Conservation (phyloP, 2,113 vertebrate species). For the Trogon melanurus region DNA sequence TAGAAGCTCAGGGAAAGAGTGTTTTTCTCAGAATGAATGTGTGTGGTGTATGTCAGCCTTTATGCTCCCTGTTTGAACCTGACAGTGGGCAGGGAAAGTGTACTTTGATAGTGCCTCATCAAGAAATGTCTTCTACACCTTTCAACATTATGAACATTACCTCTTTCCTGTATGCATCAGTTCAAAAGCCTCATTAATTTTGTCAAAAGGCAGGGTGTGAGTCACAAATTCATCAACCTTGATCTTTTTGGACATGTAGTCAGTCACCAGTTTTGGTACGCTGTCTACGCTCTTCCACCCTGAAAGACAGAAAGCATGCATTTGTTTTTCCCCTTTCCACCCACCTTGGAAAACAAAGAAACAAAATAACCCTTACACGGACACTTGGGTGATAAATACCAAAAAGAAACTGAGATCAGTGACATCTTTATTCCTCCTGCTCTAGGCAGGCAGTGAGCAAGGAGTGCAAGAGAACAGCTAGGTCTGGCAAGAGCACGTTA, state of each 20-base stretch:
- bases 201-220: slow-evolving; percentile 75
- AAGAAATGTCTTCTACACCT: not conserved
- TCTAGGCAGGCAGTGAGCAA: not conserved
- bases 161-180: slow-evolving; percentile 81
- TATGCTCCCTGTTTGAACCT: not conserved
- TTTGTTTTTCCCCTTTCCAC: not conserved
- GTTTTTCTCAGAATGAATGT: not conserved
- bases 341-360: not conserved
- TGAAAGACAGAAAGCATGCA: slow-evolving; percentile 31
- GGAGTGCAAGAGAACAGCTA: not conserved
- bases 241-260: slow-evolving; percentile 85
- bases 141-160: slow-evolving; percentile 40
- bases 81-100: not conserved
- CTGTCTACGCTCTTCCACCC: slow-evolving; percentile 84
- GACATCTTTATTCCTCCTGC: not conserved
- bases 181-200: slow-evolving; percentile 83
- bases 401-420: not conserved
- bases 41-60: not conserved
- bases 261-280: slow-evolving; percentile 80
- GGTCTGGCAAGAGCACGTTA: not conserved
- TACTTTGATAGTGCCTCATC: not conserved
- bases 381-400: not conserved
- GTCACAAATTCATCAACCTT: slow-evolving; percentile 86
- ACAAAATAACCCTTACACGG: not conserved
- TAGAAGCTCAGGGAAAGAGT: not conserved